Evolutionary conservation across 2,888 invertebrate species (phyloP).

Genomic region (Drosophila quasianomalipes): DNA sequence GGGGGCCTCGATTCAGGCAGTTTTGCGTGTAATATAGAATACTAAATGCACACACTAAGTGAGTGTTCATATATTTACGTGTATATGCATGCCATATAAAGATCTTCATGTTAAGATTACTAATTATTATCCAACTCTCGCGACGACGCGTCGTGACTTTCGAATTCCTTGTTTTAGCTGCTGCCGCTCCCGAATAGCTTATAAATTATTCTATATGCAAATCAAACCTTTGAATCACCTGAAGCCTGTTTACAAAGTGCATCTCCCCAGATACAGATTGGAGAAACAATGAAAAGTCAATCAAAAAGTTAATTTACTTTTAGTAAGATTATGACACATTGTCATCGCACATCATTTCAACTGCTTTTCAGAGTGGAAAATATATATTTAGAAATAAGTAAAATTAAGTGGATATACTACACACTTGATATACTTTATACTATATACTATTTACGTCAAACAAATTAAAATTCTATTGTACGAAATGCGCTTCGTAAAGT

Average conservation of each 20-base stretch:
- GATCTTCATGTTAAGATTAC: background rate
- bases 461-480: background rate
- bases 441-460: background rate
- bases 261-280: slow-evolving; percentile 19
- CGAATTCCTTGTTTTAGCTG: slow-evolving; percentile 11
- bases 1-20: background rate
- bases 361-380: background rate
- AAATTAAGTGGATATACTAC: background rate
- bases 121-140: slow-evolving; percentile 1
- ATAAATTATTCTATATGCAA: slow-evolving; percentile 39
- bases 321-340: background rate
- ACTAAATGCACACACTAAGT: background rate
- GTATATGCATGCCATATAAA: background rate
- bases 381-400: background rate
- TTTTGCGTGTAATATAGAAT: slow-evolving; percentile 2
- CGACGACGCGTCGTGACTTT: background rate
- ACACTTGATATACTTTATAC: background rate
- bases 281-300: background rate
- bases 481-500: slow-evolving; percentile 1
- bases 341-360: background rate
- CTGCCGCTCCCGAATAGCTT: slow-evolving; percentile 35
- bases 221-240: slow-evolving; percentile 10
- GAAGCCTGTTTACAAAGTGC: slow-evolving; percentile 27
- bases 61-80: background rate
- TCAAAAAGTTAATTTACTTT: background rate